These are phyloP conservation scores for Lysiphlebus fabarum DNA, from an alignment of 1,140 invertebrate genomes.

Conservation along the genomic window DNA sequence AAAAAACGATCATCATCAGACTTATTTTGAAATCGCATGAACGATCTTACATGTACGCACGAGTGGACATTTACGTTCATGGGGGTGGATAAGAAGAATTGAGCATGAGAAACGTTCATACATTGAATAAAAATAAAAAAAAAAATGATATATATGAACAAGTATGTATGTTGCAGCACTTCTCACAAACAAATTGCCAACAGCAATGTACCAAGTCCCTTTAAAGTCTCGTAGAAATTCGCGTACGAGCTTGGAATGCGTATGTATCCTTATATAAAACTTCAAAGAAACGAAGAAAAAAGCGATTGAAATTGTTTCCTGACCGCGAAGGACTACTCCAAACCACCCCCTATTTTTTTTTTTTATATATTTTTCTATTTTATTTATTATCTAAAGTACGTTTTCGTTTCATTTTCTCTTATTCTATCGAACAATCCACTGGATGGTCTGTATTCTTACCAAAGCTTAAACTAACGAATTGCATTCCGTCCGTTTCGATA, in stretches of 20 bases:
- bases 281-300: constrained; percentile 42
- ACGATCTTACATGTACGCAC: background rate
- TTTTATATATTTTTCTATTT: too few species aligned
- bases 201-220: constrained; percentile 2
- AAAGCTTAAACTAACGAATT: constrained; percentile 37
- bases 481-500: constrained; percentile 37
- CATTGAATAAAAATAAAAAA: background rate
- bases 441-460: constrained; percentile 36
- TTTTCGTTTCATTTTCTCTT: constrained; percentile 17
- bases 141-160: background rate
- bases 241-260: constrained; percentile 33
- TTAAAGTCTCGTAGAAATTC: constrained; percentile 5
- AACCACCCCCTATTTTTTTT: too few species aligned
- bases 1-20: too few species aligned
- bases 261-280: constrained; percentile 40
- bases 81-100: too few species aligned
- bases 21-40: too few species aligned
- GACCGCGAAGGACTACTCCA: constrained; percentile 15
- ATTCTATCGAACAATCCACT: constrained; percentile 32
- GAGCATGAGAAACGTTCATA: too few species aligned
- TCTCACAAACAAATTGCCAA: constrained; percentile 13
- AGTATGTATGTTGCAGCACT: background rate
- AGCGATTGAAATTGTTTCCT: constrained; percentile 50
- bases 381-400: constrained; percentile 6
- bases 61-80: background rate